Evolutionary conservation across 2,113 vertebrate species (phyloP), one percentile per base, ranked within the genome.

Genomic region (Dinomys branickii): DNA sequence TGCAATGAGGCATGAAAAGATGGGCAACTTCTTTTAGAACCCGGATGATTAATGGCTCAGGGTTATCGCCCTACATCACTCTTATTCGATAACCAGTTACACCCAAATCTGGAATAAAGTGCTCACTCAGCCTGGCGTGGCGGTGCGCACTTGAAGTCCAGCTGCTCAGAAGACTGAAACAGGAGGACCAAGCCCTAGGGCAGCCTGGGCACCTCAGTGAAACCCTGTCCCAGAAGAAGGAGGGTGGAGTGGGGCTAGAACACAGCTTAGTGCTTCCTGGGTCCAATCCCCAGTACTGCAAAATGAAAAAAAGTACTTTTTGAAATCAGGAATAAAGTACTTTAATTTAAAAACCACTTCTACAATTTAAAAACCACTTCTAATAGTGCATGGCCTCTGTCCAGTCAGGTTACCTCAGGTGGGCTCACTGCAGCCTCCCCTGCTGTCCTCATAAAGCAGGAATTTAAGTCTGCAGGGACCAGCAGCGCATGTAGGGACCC

Each of bases 1-100:
- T 50, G 47, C n/a, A 50, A 8, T 0, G 0, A 65, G 69, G 95
- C 20, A 1, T 2, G 19, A 69, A 20, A 14, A 9, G 28, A 3
- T 0, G 0, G 3, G 12, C 16, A 22, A 5, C 14, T 4, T 7
- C 50, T n/a, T 59, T n/a, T n/a, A 7, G 67, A 86, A 80, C 81
- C 59, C 61, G 5, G 0, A 0, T 0, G 20, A 35, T 14, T 0
- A 50, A 56, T 0, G 4, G 91, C 54, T 56, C 61, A 7, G 7
- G 0, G 17, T 6, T 24, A 9, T 83, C 13, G 5, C 28, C 58
- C 12, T 1, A 41, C 0, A 0, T 9, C 1, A 0, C 10, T 1
- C 8, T 0, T 24, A 1, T 0, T 0, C 24, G 4, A 0, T 0
- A 28, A 20, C 28, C 71, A 50, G 9, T 8, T 26, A 17, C 56